phyloP scores from a whole-genome alignment of 2,113 vertebrate genomes.

The Petromus typicus region DNA sequence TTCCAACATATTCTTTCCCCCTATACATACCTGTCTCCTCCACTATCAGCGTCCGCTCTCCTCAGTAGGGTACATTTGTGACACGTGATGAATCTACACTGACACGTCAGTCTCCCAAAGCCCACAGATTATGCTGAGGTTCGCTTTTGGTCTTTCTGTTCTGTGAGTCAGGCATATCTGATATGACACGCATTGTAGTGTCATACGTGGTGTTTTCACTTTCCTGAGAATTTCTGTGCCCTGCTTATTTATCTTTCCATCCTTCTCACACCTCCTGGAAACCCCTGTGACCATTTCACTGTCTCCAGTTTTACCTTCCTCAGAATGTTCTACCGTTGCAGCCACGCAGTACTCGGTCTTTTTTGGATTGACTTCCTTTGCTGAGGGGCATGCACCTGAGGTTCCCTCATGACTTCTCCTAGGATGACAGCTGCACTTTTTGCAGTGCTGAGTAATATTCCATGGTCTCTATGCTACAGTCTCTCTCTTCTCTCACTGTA shows the following conservation, averaged over 20 bases:
- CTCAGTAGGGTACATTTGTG: too few relatives aligned
- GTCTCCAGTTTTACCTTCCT: not conserved
- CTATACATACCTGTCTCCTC: too few relatives aligned
- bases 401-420: not conserved
- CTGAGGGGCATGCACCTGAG: too few relatives aligned
- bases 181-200: not conserved
- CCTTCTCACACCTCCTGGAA: not conserved
- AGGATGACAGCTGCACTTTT: not conserved
- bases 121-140: not conserved
- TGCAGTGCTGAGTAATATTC: not conserved
- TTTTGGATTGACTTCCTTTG: not conserved
- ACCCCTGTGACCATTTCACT: not conserved
- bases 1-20: not conserved
- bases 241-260: not conserved
- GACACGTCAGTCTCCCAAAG: not conserved
- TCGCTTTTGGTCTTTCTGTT: not conserved
- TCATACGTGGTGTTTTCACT: too few relatives aligned
- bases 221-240: not conserved
- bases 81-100: fast-evolving
- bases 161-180: not conserved
- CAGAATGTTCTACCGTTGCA: not conserved
- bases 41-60: not conserved
- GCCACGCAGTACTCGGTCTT: not conserved
- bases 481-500: not conserved
- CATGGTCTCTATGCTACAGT: not conserved